Evolutionary conservation across 2,113 vertebrate species (phyloP), one percentile per base, ranked within the genome.

Genomic region (Corapipo altera): DNA sequence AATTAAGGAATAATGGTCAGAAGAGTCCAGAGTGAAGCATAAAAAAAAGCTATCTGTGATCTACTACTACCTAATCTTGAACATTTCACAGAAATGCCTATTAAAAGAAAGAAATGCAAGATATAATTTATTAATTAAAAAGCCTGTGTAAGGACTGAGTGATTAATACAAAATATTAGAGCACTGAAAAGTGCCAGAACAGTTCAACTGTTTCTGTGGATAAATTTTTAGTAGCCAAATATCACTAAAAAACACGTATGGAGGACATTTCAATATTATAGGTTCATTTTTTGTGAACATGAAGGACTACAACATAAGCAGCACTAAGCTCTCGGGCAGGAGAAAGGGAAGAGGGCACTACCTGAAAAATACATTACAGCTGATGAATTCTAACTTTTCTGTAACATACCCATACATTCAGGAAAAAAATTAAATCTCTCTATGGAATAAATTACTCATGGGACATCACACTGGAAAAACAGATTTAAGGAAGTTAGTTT

Each of bases 1-100:
- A 87, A 92, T 33, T 24, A 95, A 96, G 23, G 15, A 86, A 89
- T 32, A 91, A 78, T 6, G 5, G 61, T 97, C 37, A 96, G 41
- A 87, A 81, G 14, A 71, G n/a, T n/a, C 20, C 51, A 70, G 28
- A 75, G 5, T 10, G 27, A 95, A 64, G 43, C 21, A 69, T 8
- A 21, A 72, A 86, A 75, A 75, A 62, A 22, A 0, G 0, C 22
- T 23, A 0, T 15, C 33, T 28, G 15, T 22, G 17, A 83, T 62
- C 70, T 79, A 55, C 19, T 65, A 24, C 39, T 57, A 52, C 59
- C 69, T 88, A 20, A 58, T 81, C 73, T 77, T 77, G 24, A 84
- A 76, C 14, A 12, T 74, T 88, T 91, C 48, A 94, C 14, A 91
- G 8, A 70, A 43, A 11, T 74, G 51, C 3, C 6, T 44, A 49